Base-by-base conservation (phyloP, 2,113 vertebrate genomes). In the Sinocyclocheilus anshuiensis region DNA sequence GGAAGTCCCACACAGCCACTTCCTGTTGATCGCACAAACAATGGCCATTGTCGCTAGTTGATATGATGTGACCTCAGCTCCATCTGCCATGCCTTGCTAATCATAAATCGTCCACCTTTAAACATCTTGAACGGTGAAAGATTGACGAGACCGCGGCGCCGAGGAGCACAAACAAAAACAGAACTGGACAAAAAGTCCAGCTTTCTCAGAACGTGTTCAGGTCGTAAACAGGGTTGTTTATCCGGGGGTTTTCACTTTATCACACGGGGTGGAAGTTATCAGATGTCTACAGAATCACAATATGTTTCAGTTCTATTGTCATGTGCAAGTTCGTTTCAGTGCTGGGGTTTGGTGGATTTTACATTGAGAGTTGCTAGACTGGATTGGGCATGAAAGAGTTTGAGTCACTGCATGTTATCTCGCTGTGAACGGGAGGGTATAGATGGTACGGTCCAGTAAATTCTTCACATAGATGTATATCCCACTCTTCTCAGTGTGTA, bases 61-160 rank as follows among this genome's bases (percentile, higher is more conserved):
- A 94, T 93, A 94, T 0, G 92, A 86, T 76, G 89, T 95, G 94
- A 96, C 94, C 94, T 96, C 94, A 96, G 93, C 95, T 95, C 93
- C 93, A 92, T 92, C 92, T 89, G 84, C 0, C 90, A 89, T 87
- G 95, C 91, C 77, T 81, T 77, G 82, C 67, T 84, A 77, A 89
- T 90, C 93, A 93, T 94, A 94, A 95, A 95, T 94, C 92, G 91
- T 92, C 80, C 84, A 93, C 86, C 92, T 94, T 92, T 92, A 92
- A 94, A 92, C 90, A 90, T 91, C 87, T 9, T 1, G 53, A 48
- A 88, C 82, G 91, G 92, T 91, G 94, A 95, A 86, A 91, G 93
- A 95, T 94, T 94, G 92, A 94, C 88, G 86, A 93, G 86, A 82
- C 83, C 18, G 59, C 36, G 93, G 93, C 89, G 91, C 91, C 93